Base-by-base conservation (phyloP, 2,797 vertebrate species). In the Sylvia borin region DNA sequence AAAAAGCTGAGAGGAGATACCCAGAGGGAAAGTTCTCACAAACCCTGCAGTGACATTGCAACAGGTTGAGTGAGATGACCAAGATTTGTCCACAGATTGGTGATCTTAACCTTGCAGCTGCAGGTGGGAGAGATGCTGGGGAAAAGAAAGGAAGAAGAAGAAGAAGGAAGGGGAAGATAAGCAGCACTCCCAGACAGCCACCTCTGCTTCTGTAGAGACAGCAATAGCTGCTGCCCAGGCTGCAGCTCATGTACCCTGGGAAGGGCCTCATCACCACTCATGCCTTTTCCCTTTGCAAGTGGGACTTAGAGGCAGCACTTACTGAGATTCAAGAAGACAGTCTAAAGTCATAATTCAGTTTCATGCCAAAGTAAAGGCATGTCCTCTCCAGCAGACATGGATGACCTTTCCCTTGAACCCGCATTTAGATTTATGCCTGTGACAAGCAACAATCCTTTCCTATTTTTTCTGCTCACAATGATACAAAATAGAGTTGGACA, bases 181-280 rank as follows among this genome's bases (percentile, higher is more conserved):
- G 53, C 27, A 90, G 67, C 48, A 10, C 17, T 36, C 25, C 55
- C 1, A 3, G 25, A 53, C 16, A 87, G 75, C 15, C 40, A 36
- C 27, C 12, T 21, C 19, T 1, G 1, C 5, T 32, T 67, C 66
- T 38, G 50, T 0, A 1, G 38, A 32, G 72, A 51, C 54, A 75
- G n/a, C 5, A 45, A 2, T 2, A 22, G 48, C 48, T 77, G 47
- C n/a, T 76, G 47, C 81, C 62, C 2, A 1, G 38, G 47, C 50
- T 75, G 62, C 51, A 54, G 47, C 50, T 71, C 4, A 0, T 5
- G 16, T 11, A 9, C 0, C 0, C 19, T 40, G 12, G 6, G 25
- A 77, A 36, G 22, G 75, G n/a, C 15, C 24, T 43, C 50, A 34
- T 8, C 34, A 22, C 13, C 2, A 1, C 53, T 70, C n/a, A 2